phyloP scores from a whole-genome alignment of 2,888 invertebrate species.

The Rhyacophila evoluta region DNA sequence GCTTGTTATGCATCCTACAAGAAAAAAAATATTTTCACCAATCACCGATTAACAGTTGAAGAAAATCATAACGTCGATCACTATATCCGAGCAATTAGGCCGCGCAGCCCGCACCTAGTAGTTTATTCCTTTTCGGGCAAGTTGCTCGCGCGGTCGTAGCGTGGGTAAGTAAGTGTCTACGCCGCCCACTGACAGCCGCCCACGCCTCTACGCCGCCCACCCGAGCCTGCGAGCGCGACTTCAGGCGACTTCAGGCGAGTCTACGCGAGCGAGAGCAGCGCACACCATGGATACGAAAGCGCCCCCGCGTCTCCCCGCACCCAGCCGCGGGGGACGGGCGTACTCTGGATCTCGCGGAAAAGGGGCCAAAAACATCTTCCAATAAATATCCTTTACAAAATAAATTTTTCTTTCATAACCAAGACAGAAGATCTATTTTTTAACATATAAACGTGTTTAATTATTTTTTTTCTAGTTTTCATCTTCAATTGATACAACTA shows the following conservation, averaged over 20 bases:
- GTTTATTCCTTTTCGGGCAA: constrained; percentile 3
- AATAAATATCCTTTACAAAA: background rate
- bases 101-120: background rate
- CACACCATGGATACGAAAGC: constrained; percentile 13
- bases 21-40: background rate
- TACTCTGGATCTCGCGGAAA: background rate
- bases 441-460: too few relatives aligned
- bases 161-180: background rate
- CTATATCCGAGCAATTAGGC: background rate
- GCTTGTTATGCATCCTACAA: background rate
- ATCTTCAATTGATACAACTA: too few relatives aligned
- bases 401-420: too few relatives aligned
- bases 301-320: constrained; percentile 29
- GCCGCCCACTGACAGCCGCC: background rate
- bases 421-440: too few relatives aligned
- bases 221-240: constrained; percentile 13
- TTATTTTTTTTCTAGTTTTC: too few relatives aligned
- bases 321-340: constrained; percentile 8
- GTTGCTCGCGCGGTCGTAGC: background rate
- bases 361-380: background rate
- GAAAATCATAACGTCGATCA: constrained; percentile 5
- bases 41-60: background rate
- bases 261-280: constrained; percentile 1
- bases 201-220: constrained; percentile 17
- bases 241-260: constrained; percentile 24